These are phyloP conservation scores for Muschampia plurimacula DNA, from an alignment of 2,888 invertebrate species.

Conservation along the genomic window DNA sequence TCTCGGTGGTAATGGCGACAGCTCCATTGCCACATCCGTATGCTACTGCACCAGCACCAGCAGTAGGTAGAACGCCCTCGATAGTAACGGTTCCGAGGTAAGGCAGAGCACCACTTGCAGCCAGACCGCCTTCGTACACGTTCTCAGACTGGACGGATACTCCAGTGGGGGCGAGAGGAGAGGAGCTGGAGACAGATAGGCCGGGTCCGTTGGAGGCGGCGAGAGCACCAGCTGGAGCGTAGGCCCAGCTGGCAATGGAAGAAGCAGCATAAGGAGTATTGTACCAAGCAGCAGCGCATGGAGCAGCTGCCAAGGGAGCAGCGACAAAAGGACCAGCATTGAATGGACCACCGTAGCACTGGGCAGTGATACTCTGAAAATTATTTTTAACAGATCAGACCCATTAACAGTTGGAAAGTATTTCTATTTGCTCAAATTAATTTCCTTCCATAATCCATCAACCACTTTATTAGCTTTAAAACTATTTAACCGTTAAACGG, in stretches of 20 bases:
- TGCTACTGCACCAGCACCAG: conserved; percentile 54
- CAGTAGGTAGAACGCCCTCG: conserved; percentile 53
- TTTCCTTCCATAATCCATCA: too few relatives aligned
- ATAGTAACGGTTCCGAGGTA: conserved; percentile 50
- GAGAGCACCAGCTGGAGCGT: conserved; percentile 39
- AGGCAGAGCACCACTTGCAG: conserved; percentile 46
- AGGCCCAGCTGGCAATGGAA: conserved; percentile 26
- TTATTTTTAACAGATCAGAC: neutral
- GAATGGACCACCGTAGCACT: conserved; percentile 13
- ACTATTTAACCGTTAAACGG: too few relatives aligned
- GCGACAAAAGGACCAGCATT: conserved; percentile 21
- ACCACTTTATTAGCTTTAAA: too few relatives aligned
- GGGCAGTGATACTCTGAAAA: conserved; percentile 10
- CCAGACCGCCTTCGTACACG: conserved; percentile 49
- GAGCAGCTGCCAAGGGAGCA: conserved; percentile 21
- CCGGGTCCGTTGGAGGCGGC: too few relatives aligned
- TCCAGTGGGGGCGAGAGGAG: conserved; percentile 57
- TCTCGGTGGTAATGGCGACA: conserved; percentile 49
- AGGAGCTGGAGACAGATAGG: conserved; percentile 50
- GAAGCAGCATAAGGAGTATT: conserved; percentile 25
- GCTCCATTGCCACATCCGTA: conserved; percentile 53
- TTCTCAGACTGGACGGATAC: conserved; percentile 58
- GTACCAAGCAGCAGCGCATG: conserved; percentile 38
- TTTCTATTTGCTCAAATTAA: too few relatives aligned
- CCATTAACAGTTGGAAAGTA: too few relatives aligned